A percentile compares a stretch with the other conserved stretches of the same genome.
Evolutionary conservation across 2,113 vertebrate genomes (phyloP).

Genomic region (Miniopterus natalensis): DNA sequence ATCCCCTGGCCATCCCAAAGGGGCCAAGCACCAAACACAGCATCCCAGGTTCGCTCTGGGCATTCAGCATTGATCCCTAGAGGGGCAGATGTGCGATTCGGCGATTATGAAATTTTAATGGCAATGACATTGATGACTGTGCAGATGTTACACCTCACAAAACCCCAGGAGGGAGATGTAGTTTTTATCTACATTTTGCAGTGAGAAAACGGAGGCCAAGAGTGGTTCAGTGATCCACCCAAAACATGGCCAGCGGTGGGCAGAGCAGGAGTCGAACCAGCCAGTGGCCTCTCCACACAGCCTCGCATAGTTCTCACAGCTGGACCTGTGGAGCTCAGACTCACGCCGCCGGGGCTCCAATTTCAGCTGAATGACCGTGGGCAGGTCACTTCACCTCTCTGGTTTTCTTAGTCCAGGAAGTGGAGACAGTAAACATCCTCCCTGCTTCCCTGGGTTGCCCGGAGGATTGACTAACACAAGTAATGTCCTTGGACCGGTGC

Average conservation of each 20-base stretch:
- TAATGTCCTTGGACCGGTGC: neutral
- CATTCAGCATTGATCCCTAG: neutral
- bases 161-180: neutral
- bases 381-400: neutral
- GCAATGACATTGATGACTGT: neutral
- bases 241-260: neutral
- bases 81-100: neutral
- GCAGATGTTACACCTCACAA: neutral
- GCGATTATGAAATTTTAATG: neutral
- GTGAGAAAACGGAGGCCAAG: neutral
- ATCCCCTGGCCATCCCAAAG: neutral
- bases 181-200: neutral
- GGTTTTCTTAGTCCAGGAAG: neutral
- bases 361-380: neutral
- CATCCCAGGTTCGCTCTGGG: neutral
- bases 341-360: neutral
- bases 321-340: neutral
- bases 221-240: neutral
- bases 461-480: neutral
- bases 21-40: neutral
- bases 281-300: fast-evolving
- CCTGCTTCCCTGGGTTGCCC: neutral
- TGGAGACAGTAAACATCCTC: neutral
- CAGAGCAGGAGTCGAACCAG: neutral
- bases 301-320: neutral